phyloP scores from a whole-genome alignment of 2,888 invertebrate genomes.

The Diadegma fenestrale region DNA sequence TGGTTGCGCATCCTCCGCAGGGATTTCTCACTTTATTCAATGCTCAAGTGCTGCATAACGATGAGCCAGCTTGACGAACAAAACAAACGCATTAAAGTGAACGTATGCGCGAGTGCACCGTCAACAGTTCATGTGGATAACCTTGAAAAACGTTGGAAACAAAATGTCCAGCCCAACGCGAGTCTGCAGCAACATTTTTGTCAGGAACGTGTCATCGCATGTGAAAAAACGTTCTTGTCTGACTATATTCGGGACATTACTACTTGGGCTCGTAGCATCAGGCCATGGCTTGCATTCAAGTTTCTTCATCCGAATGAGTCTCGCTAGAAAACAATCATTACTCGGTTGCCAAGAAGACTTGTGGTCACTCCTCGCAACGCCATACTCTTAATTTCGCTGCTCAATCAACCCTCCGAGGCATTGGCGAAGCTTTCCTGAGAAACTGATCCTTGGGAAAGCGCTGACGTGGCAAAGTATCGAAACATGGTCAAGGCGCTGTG shows the following conservation, averaged over 20 bases:
- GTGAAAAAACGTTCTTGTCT: background rate
- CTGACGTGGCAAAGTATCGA: background rate
- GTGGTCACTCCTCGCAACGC: background rate
- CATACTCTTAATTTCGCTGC: background rate
- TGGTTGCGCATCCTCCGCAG: constrained; percentile 34
- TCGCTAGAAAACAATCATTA: background rate
- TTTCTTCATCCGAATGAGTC: background rate
- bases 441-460: background rate
- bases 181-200: background rate
- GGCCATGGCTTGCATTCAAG: background rate
- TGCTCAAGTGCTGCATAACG: constrained; percentile 9
- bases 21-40: constrained; percentile 36
- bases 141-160: background rate
- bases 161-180: background rate
- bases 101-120: constrained; percentile 47
- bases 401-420: background rate
- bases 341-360: background rate
- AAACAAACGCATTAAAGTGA: constrained; percentile 63
- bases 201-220: too few relatives aligned
- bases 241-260: constrained; percentile 2
- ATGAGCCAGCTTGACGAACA: constrained; percentile 34
- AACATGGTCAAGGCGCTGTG: too few relatives aligned
- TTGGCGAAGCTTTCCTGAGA: background rate
- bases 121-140: background rate
- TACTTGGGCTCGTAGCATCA: constrained; percentile 1